Percentiles rank a stretch among this genome's conserved stretches.
Evolutionary conservation across 2,797 vertebrate genomes (phyloP).

Genomic region (Orestias chungarensis): DNA sequence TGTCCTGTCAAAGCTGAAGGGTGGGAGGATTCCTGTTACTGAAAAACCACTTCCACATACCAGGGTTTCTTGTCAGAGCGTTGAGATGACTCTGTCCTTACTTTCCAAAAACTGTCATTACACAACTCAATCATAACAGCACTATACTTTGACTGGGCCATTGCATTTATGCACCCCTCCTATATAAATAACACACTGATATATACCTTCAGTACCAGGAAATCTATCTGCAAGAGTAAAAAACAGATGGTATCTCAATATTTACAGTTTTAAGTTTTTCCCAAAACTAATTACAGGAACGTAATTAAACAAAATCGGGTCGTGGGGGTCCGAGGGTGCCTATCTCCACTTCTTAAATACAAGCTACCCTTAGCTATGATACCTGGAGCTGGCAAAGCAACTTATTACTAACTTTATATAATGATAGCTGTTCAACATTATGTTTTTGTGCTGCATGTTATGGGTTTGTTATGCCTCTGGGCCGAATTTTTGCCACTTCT

Average conservation of each 20-base stretch:
- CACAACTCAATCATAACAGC: conserved; percentile 4
- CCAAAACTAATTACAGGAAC: too few species aligned
- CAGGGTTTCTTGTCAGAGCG: conserved; percentile 2
- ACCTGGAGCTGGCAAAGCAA: neutral
- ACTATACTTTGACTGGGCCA: neutral
- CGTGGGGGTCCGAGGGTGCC: too few species aligned
- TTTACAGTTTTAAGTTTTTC: too few species aligned
- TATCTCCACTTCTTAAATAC: too few species aligned
- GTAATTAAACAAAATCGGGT: too few species aligned
- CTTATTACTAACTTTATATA: neutral
- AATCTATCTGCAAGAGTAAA: neutral
- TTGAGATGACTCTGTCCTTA: neutral
- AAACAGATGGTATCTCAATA: too few species aligned
- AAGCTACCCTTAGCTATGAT: too few species aligned
- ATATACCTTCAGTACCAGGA: neutral
- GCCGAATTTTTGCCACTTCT: too few species aligned
- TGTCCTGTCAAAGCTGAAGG: neutral
- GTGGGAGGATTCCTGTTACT: too few species aligned
- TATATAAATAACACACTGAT: neutral
- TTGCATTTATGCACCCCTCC: neutral
- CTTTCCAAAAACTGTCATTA: conserved; percentile 12
- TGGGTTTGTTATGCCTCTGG: neutral
- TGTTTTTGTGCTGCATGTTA: neutral
- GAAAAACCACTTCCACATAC: neutral
- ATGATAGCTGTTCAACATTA: neutral